Base-by-base conservation (phyloP, 2,888 invertebrate genomes). In the Harmothoe impar region DNA sequence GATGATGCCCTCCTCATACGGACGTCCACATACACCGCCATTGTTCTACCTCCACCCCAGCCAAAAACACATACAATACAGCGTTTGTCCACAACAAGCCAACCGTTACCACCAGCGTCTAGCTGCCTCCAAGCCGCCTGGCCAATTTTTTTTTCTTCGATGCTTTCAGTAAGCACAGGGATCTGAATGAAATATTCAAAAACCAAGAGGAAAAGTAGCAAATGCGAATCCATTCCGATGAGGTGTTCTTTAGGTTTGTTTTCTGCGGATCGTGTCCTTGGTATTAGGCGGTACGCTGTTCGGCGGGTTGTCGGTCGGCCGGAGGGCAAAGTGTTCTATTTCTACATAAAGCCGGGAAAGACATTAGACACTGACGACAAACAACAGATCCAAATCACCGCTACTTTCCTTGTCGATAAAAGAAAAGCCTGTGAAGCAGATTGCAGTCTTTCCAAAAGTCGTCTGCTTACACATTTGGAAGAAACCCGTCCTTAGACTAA, bases 151-250 rank as follows among this genome's bases (percentile, higher is more conserved):
- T 31, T 33, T 81, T 43, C 33, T 81, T 35, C 81, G 15, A 35
- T 35, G 35, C 35, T 35, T 81, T 35, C 81, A 43, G 81, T 81
- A 43, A 81, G 43, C 35, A 81, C n/a, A 81, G 81, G 43, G 77
- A 77, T 77, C 77, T 15, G 23, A 23, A 81, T 81, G 43, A 81
- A 81, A 81, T 81, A 81, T 81, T 33, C 43, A 81, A 20, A 33
- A 81, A 33, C 12, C 23, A 5, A 35, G 81, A 0, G 3, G 81
- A 81, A 81, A 81, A 81, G 35, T 81, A 43, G 43, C 81, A n/a
- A 20, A 81, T 29, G 43, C 35, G 7, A 20, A n/a, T 62, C n/a
- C 62, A 62, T 62, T 62, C 62, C 20, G 62, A 62, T 3, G 43
- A 10, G 10, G 3, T 43, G 3, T 43, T 43, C 43, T 10, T 43